Conservation (phyloP, 2,888 invertebrate genomes). For the Ellobium chinense region DNA sequence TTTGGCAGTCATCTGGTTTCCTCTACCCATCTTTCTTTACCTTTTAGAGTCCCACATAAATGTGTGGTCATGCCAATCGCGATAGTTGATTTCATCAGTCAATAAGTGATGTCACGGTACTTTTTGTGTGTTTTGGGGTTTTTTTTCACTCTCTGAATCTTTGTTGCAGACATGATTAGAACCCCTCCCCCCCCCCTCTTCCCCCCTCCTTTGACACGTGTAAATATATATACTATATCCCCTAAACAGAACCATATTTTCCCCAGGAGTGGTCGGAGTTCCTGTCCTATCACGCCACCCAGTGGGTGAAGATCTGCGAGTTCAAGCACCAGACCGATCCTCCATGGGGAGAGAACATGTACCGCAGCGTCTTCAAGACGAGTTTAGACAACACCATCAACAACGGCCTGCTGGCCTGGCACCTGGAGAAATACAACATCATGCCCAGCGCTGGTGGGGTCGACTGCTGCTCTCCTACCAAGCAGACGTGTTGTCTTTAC, state of each 20-base stretch:
- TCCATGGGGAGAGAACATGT: slow-evolving; percentile 45
- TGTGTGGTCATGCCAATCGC: too few relatives aligned
- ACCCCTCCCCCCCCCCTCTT: background rate
- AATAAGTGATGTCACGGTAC: too few relatives aligned
- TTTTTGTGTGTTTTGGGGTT: too few relatives aligned
- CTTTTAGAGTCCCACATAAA: too few relatives aligned
- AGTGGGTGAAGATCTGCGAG: slow-evolving; percentile 40
- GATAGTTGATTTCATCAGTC: too few relatives aligned
- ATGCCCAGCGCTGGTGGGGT: background rate
- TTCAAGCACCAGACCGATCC: slow-evolving; percentile 39
- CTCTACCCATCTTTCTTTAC: too few relatives aligned
- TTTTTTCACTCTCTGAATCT: too few relatives aligned
- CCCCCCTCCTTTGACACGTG: background rate
- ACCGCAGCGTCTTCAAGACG: slow-evolving; percentile 28
- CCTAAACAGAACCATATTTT: too few relatives aligned
- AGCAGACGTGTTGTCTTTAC: slow-evolving; percentile 25
- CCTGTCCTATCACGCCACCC: slow-evolving; percentile 20
- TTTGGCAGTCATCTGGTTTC: too few relatives aligned
- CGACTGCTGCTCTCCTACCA: slow-evolving; percentile 11
- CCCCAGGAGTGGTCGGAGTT: slow-evolving; percentile 36
- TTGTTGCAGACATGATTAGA: too few relatives aligned
- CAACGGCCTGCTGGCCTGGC: slow-evolving; percentile 21
- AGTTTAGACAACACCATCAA: background rate
- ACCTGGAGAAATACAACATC: slow-evolving; percentile 31
- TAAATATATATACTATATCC: too few relatives aligned